Evolutionary conservation across 2,113 vertebrate genomes (phyloP), one percentile per base, ranked within the genome.

Genomic region (Notothenia rossii): DNA sequence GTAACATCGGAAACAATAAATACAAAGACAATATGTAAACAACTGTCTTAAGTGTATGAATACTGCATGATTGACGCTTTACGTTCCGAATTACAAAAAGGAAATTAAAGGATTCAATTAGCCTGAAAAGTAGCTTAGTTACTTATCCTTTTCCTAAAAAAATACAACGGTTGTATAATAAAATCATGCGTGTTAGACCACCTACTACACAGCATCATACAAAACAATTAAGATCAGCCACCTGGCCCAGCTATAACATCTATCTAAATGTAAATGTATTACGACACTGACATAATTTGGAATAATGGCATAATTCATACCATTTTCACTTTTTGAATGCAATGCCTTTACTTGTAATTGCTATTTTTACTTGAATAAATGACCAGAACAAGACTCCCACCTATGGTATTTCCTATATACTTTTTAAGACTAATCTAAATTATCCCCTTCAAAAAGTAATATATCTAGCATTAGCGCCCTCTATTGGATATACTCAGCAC

Each of bases 381-480:
- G 1, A 12, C 12, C 9, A 63, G 40, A 7, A 22, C 8, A 22
- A 6, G 7, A 2, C n/a, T 63, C 11, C 11, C 36, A n/a, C 36
- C 3, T 17, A 7, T 22, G 20, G 3, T 33, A 46, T 46, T 69
- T 51, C 14, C 14, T 22, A 3, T 20, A 43, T 3, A 33, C 3
- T 1, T 29, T 45, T 46, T 10, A 49, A 43, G 11, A 49, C 1
- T 5, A 15, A n/a, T 29, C 1, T 15, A 20, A 14, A 11, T 0
- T 5, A 14, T 29, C 36, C 36, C 36, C 36, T 40, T 11, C 12
- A 55, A 43, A 25, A 22, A 17, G 25, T 54, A 40, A 40, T 40
- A 1, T 40, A 13, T 2, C 40, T 22, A 15, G 3, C 43, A 11
- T 51, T 40, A 49, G 68, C 84, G 53, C 83, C 79, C 71, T 64